Conservation (phyloP, 2,888 invertebrate genomes). For the Diloba caeruleocephala region DNA sequence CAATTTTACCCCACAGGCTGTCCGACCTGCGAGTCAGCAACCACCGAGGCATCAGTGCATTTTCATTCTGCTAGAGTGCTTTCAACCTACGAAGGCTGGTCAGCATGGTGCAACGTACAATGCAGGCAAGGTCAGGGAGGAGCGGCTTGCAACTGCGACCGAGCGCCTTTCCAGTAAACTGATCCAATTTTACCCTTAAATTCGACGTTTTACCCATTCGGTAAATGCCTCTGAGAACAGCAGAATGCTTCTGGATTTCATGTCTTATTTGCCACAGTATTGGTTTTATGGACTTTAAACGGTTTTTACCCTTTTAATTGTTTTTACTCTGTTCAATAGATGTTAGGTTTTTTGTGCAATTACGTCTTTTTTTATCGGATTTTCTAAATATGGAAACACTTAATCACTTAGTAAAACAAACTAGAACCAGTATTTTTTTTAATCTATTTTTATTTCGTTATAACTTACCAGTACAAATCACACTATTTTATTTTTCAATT, state of each 20-base stretch:
- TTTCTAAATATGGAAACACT: no score
- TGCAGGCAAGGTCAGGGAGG: slow-evolving; percentile 92
- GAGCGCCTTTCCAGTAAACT: slow-evolving; percentile 88
- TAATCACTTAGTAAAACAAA: no score
- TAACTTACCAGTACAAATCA: no score
- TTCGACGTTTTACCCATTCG: slow-evolving; percentile 14
- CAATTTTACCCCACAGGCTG: slow-evolving; percentile 76
- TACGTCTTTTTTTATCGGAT: no score
- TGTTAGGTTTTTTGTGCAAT: no score
- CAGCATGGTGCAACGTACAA: slow-evolving; percentile 90
- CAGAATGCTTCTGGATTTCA: background rate
- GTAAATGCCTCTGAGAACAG: slow-evolving; percentile 7
- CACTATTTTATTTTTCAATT: no score
- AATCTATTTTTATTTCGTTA: no score
- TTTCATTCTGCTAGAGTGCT: slow-evolving; percentile 54
- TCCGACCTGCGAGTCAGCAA: slow-evolving; percentile 68
- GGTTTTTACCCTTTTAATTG: slow-evolving; percentile 1
- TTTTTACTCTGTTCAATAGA: background rate
- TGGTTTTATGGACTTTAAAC: slow-evolving; percentile 1
- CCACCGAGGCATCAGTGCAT: slow-evolving; percentile 21
- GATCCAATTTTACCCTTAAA: slow-evolving; percentile 21
- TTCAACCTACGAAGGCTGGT: slow-evolving; percentile 87
- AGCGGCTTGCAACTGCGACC: slow-evolving; percentile 93
- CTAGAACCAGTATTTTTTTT: no score
- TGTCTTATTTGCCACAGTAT: background rate